Percentiles rank a stretch among this genome's conserved stretches.
phyloP scores from a whole-genome alignment of 2,888 invertebrate genomes.

The Ametastegia equiseti region DNA sequence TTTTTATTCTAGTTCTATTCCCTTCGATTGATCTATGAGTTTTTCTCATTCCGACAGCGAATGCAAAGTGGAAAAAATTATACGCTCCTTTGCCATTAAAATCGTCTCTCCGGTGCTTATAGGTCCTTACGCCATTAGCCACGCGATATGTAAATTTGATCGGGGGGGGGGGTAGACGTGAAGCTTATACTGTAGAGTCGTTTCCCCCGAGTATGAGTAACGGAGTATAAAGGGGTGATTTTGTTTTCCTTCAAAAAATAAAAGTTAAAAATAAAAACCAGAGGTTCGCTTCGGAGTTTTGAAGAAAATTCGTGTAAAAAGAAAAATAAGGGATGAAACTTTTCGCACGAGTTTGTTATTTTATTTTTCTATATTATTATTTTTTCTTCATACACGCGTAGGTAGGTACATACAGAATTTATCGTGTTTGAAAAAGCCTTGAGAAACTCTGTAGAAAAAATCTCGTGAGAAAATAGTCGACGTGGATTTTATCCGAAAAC shows the following conservation, averaged over 20 bases:
- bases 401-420: background rate
- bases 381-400: background rate
- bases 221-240: background rate
- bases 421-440: too few species aligned
- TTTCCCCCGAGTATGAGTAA: background rate
- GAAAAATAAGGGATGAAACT: background rate
- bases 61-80: too few species aligned
- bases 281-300: background rate
- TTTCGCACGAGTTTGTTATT: background rate
- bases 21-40: too few species aligned
- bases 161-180: background rate
- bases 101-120: too few species aligned
- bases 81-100: too few species aligned
- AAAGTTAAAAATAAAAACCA: background rate
- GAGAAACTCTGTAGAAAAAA: background rate
- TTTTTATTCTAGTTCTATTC: too few species aligned
- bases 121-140: too few species aligned
- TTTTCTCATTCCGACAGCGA: too few species aligned
- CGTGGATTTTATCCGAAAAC: conserved; percentile 23
- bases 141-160: background rate
- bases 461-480: background rate
- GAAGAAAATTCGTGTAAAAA: background rate
- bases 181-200: background rate
- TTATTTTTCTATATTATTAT: too few species aligned
- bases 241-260: background rate